A percentile compares a stretch with the other conserved stretches of the same genome.
Evolutionary conservation across 2,888 invertebrate species (phyloP).

Genomic region (Netelia fuscicornis): DNA sequence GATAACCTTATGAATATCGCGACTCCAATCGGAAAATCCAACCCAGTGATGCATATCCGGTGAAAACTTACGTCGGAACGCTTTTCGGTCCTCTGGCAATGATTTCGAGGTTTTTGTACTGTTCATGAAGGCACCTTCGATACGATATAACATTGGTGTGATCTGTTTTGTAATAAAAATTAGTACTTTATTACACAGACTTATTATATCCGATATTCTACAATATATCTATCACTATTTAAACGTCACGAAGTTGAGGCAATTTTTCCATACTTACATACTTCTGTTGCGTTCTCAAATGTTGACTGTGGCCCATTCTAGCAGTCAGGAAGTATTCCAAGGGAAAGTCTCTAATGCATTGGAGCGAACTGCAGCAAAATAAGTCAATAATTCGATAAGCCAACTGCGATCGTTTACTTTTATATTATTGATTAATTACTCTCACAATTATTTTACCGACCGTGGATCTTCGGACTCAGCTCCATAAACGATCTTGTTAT

Average conservation of each 20-base stretch:
- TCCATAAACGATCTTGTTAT: background rate
- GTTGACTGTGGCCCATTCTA: background rate
- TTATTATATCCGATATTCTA: background rate
- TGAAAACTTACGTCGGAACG: background rate
- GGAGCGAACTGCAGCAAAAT: background rate
- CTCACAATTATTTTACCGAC: background rate
- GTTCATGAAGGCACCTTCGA: background rate
- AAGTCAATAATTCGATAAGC: background rate
- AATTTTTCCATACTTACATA: background rate
- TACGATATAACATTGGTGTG: background rate
- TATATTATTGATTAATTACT: background rate
- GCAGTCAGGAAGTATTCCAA: background rate
- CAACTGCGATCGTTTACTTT: background rate
- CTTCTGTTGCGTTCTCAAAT: background rate
- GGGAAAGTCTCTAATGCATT: background rate
- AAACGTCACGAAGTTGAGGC: no score
- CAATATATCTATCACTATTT: background rate
- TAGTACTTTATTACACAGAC: background rate
- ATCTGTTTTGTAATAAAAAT: background rate
- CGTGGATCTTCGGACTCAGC: background rate
- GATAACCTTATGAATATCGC: background rate
- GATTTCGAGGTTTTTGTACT: background rate
- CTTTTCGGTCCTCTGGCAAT: no score
- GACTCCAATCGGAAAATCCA: background rate
- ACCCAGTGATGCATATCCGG: background rate